Conservation (phyloP, 2,113 vertebrate species). For the Tyto alba region DNA sequence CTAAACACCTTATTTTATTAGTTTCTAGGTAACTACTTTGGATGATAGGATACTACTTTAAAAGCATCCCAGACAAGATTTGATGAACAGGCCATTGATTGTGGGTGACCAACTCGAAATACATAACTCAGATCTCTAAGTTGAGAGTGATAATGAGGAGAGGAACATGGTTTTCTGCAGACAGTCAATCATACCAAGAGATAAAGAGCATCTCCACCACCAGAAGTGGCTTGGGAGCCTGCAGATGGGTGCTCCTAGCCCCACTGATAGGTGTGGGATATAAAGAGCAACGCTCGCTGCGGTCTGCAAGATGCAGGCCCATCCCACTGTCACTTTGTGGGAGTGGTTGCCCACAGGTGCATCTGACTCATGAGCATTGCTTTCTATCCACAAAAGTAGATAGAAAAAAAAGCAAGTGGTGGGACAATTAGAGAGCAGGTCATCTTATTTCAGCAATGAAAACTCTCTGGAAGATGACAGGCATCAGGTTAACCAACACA, state of each 20-base stretch:
- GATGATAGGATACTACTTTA: background rate
- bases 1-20: background rate
- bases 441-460: background rate
- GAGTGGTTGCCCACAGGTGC: background rate
- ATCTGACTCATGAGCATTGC: background rate
- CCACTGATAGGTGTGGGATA: background rate
- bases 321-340: background rate
- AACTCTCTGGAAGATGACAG: background rate
- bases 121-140: background rate
- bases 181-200: background rate
- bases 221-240: background rate
- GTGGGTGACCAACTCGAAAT: background rate
- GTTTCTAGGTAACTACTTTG: background rate
- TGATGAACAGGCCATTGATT: background rate
- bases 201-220: background rate
- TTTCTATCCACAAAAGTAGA: background rate
- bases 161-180: background rate
- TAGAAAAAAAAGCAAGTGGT: background rate
- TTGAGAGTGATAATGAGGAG: background rate
- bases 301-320: background rate
- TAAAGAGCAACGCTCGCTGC: background rate
- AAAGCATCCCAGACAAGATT: background rate
- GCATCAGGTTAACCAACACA: background rate
- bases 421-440: background rate
- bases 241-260: background rate